Evolutionary conservation across 37 sponge, comb jelly and placozoan species (phyloP).

Genomic region (Crambe crambe): DNA sequence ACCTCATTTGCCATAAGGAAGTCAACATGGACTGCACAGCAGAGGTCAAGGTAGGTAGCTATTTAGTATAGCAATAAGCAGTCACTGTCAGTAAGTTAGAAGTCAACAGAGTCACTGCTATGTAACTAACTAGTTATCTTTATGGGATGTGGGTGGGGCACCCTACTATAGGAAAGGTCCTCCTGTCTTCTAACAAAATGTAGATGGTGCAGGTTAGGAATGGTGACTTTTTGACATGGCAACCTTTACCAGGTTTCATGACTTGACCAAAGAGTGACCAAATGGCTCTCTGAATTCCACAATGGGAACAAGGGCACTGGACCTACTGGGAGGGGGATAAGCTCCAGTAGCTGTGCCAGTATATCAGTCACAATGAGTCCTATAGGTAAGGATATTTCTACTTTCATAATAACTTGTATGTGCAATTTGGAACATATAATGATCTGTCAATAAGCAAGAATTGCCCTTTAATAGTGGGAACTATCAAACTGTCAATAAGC

Average conservation of each 20-base stretch:
- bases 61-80: too few species aligned
- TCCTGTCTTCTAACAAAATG: constrained; percentile 82
- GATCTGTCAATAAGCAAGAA: too few species aligned
- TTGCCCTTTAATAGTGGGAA: too few species aligned
- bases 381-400: too few species aligned
- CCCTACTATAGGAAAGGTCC: constrained; percentile 68
- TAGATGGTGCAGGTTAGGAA: constrained; percentile 72
- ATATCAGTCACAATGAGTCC: neutral
- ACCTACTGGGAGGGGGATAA: neutral
- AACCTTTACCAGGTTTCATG: too few species aligned
- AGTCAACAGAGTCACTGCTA: too few species aligned
- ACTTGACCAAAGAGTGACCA: constrained; percentile 88
- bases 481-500: too few species aligned
- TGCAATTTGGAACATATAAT: too few species aligned
- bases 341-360: neutral
- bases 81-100: too few species aligned
- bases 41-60: constrained; percentile 90
- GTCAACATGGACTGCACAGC: constrained; percentile 86
- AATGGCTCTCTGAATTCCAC: constrained; percentile 84
- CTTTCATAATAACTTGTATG: too few species aligned
- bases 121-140: too few species aligned
- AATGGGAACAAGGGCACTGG: constrained; percentile 6
- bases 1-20: constrained; percentile 78
- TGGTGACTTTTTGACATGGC: too few species aligned
- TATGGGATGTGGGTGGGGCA: constrained; percentile 97